phyloP scores from a whole-genome alignment of 2,888 invertebrate genomes.

The Nowickia ferox region DNA sequence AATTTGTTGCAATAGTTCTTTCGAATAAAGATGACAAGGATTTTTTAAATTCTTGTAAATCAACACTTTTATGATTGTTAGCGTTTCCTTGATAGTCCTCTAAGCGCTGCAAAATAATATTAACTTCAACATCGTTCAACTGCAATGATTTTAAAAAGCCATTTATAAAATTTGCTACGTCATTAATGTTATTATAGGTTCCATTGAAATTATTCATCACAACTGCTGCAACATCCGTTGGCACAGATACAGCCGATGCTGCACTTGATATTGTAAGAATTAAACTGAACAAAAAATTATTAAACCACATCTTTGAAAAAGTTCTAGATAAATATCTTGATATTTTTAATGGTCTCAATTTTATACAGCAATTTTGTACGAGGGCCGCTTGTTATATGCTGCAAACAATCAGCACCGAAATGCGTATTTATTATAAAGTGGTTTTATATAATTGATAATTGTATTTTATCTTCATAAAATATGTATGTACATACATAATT shows the following conservation, averaged over 20 bases:
- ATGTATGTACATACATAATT: no score
- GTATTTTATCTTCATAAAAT: no score
- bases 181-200: background rate
- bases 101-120: constrained; percentile 21
- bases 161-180: constrained; percentile 9
- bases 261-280: background rate
- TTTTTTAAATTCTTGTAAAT: constrained; percentile 16
- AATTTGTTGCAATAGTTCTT: constrained; percentile 18
- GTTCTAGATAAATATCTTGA: background rate
- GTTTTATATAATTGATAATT: no score
- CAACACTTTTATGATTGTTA: background rate
- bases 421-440: background rate
- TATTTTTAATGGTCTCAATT: background rate
- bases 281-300: background rate
- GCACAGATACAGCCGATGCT: background rate
- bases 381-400: no score
- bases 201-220: background rate
- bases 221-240: background rate
- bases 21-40: constrained; percentile 35
- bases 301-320: constrained; percentile 32
- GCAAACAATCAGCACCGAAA: background rate
- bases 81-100: background rate
- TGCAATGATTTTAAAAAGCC: constrained; percentile 13
- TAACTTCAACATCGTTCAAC: constrained; percentile 2
- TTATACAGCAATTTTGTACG: constrained; percentile 10